A percentile compares a stretch with the other conserved stretches of the same genome.
Conservation (phyloP, 2,888 invertebrate species). For the Erebia ligea region DNA sequence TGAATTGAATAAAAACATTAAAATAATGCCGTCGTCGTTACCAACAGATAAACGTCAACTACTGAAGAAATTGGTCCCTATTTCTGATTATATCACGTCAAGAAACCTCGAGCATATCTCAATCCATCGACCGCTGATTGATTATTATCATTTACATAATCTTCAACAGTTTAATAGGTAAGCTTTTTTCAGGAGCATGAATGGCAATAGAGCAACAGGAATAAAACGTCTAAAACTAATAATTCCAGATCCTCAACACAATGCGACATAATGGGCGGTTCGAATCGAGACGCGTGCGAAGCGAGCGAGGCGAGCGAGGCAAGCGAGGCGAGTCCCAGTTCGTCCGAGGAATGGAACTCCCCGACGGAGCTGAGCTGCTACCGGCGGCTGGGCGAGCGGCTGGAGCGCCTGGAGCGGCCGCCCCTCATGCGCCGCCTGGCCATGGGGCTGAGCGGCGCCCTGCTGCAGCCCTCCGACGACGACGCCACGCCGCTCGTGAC, state of each 20-base stretch:
- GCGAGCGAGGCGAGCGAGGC: slow-evolving; percentile 65
- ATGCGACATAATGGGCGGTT: slow-evolving; percentile 71
- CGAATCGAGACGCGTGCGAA: slow-evolving; percentile 49
- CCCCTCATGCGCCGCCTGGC: slow-evolving; percentile 91
- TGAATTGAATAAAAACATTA: no score
- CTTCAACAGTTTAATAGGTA: no score
- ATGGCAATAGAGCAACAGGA: no score
- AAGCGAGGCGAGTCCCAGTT: slow-evolving; percentile 83
- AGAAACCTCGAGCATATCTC: no score
- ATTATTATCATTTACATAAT: no score
- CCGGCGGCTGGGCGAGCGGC: slow-evolving; percentile 89
- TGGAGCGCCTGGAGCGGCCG: slow-evolving; percentile 85
- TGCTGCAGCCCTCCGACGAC: slow-evolving; percentile 78
- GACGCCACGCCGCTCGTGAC: slow-evolving; percentile 91
- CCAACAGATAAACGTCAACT: no score
- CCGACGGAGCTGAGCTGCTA: slow-evolving; percentile 94
- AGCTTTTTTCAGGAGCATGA: no score
- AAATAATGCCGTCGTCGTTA: no score
- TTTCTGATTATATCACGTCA: no score
- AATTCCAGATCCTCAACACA: slow-evolving; percentile 66
- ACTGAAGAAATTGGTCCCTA: no score
- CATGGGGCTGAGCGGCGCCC: slow-evolving; percentile 87
- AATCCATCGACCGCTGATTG: no score
- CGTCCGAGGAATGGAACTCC: slow-evolving; percentile 94
- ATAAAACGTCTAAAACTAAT: background rate